Percentiles rank a stretch among this genome's conserved stretches.
Evolutionary conservation across 2,113 vertebrate genomes (phyloP).

Genomic region (Mugil cephalus): DNA sequence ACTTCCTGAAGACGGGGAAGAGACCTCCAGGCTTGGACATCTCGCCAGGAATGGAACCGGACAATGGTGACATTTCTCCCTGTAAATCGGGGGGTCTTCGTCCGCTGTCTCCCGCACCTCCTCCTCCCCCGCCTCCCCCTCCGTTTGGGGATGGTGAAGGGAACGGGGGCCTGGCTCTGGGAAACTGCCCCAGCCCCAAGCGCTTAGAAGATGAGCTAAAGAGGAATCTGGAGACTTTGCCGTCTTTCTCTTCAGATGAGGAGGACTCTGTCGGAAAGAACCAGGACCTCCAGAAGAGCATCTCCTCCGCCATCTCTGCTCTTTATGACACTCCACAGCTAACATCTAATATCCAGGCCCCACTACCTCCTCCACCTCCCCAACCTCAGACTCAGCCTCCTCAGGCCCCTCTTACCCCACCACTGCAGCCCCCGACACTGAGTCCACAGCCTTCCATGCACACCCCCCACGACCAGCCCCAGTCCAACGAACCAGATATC

Average conservation of each 20-base stretch:
- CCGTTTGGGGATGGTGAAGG: conserved; percentile 85
- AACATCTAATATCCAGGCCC: conserved; percentile 69
- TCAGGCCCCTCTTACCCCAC: conserved; percentile 68
- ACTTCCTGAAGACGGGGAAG: conserved; percentile 94
- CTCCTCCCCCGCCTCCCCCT: conserved; percentile 70
- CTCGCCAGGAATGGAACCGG: conserved; percentile 81
- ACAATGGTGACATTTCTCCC: conserved; percentile 78
- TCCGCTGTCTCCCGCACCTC: conserved; percentile 78
- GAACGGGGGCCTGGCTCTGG: conserved; percentile 86
- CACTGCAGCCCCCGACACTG: conserved; percentile 70
- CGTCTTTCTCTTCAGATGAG: conserved; percentile 93
- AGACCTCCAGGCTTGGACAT: conserved; percentile 84
- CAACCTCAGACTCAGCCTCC: conserved; percentile 69
- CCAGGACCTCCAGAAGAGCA: conserved; percentile 95
- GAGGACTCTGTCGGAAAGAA: conserved; percentile 96
- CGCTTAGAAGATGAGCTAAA: conserved; percentile 93
- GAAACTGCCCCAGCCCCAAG: conserved; percentile 90
- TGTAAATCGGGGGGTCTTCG: conserved; percentile 82
- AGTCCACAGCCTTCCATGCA: conserved; percentile 76
- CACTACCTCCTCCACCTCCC: conserved; percentile 63
- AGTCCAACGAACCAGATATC: conserved; percentile 74
- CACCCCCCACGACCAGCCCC: conserved; percentile 66
- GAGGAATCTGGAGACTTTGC: conserved; percentile 92
- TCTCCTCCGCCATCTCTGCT: conserved; percentile 93
- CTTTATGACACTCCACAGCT: conserved; percentile 92